Evolutionary conservation across 2,888 invertebrate genomes (phyloP).

Genomic region (Philonicus albiceps): DNA sequence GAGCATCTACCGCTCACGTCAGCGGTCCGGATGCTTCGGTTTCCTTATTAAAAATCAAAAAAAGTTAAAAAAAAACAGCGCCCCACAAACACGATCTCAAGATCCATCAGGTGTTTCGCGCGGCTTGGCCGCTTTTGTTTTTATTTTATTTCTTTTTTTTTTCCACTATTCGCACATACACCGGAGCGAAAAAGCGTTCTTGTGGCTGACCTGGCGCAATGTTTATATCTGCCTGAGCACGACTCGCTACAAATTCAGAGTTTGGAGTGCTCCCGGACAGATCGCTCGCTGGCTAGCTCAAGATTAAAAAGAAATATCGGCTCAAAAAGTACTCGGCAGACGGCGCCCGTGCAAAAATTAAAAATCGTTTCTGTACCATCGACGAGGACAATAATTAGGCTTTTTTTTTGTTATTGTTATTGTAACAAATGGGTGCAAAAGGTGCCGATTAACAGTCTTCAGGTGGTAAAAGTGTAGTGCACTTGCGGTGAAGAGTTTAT

Average conservation of each 20-base stretch:
- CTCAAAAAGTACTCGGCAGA: background rate
- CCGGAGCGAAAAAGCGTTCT: constrained; percentile 22
- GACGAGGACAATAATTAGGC: too few species aligned
- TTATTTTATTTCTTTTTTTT: background rate
- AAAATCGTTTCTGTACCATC: background rate
- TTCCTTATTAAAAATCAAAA: background rate
- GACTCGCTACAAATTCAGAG: background rate
- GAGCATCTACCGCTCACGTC: background rate
- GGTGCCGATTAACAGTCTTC: background rate
- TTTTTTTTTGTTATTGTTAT: too few species aligned
- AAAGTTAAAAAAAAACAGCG: too few species aligned
- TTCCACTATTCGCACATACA: background rate
- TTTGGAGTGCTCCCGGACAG: background rate
- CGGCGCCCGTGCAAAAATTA: background rate
- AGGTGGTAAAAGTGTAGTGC: background rate
- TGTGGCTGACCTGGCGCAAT: constrained; percentile 8
- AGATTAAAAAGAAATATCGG: background rate
- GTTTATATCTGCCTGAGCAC: constrained; percentile 16
- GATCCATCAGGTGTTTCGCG: background rate
- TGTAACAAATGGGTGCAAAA: background rate
- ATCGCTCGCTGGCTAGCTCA: background rate
- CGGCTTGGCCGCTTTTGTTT: background rate
- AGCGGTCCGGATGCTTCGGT: background rate
- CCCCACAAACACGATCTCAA: background rate
- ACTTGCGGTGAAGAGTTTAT: background rate